These are phyloP conservation scores for Papilio demoleus DNA, from an alignment of 2,888 invertebrate genomes.

Conservation along the genomic window DNA sequence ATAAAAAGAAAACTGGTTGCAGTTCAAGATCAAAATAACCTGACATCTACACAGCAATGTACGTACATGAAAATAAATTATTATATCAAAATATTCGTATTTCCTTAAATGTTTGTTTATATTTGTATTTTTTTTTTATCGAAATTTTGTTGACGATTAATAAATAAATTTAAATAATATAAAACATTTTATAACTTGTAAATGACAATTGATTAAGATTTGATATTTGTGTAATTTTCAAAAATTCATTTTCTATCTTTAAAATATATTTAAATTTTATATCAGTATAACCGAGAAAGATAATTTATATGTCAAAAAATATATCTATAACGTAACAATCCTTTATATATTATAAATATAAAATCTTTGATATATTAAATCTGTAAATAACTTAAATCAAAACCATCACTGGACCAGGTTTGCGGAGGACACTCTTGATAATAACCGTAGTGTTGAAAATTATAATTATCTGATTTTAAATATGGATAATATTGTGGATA, in stretches of 20 bases:
- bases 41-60: no score
- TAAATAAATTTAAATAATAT: no score
- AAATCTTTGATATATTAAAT: conserved; percentile 16
- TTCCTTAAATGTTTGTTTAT: no score
- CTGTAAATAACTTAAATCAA: conserved; percentile 47
- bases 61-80: no score
- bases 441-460: conserved; percentile 19
- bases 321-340: conserved; percentile 7
- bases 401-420: conserved; percentile 46
- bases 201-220: neutral
- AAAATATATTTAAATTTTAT: neutral
- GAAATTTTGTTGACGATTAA: neutral
- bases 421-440: conserved; percentile 27
- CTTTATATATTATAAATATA: neutral
- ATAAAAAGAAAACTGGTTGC: no score
- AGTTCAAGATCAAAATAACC: no score
- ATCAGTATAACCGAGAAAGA: neutral
- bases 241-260: neutral
- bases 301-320: conserved; percentile 1
- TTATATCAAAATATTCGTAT: no score
- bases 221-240: neutral
- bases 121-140: no score
- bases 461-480: conserved; percentile 20
- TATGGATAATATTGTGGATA: conserved; percentile 60
- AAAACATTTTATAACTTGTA: neutral